These are phyloP conservation scores for Caiman crocodilus DNA, from an alignment of 2,797 vertebrate genomes.

Conservation along the genomic window DNA sequence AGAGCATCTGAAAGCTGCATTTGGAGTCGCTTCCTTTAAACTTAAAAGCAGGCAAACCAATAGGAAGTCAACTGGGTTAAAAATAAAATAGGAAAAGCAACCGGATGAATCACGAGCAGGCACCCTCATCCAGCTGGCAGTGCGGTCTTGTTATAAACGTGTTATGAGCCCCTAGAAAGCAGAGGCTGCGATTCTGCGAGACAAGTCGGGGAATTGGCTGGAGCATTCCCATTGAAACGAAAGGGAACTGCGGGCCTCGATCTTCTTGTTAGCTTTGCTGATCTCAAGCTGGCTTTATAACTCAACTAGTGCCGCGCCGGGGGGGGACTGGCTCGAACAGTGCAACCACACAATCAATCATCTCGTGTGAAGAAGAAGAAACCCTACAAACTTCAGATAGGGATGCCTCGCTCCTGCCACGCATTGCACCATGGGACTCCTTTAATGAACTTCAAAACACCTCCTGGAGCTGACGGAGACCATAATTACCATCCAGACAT, in stretches of 20 bases:
- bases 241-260: neutral
- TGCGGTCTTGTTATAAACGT: neutral
- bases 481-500: neutral
- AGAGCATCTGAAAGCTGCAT: neutral
- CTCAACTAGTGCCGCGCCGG: neutral
- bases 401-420: neutral
- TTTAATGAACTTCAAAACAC: neutral
- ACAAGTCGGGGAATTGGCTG: neutral
- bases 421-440: neutral
- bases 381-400: accelerated
- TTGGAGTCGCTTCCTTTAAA: conserved; percentile 37
- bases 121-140: neutral
- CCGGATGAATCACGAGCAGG: neutral
- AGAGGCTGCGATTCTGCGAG: neutral
- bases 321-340: accelerated
- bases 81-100: neutral
- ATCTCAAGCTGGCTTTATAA: neutral
- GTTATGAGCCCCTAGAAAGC: neutral
- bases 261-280: neutral
- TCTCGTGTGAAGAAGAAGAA: neutral
- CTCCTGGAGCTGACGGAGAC: neutral
- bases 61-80: neutral
- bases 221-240: neutral
- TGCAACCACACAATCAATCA: neutral
- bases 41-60: neutral